Evolutionary conservation across 64 coral and sea anemone genomes (phyloP), one percentile per base, ranked within the genome.

Genomic region (Dendronephthya gigantea): DNA sequence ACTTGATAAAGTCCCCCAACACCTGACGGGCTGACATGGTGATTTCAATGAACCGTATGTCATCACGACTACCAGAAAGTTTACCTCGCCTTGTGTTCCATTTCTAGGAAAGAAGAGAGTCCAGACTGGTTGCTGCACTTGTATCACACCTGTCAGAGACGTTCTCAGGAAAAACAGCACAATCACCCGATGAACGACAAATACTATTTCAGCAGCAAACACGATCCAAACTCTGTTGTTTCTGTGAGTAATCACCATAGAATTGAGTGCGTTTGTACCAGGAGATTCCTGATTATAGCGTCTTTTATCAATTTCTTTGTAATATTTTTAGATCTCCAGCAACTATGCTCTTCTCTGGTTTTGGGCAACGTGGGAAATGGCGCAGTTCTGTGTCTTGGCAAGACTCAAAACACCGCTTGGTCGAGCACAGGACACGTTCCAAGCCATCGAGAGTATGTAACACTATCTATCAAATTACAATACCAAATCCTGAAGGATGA

Each of bases 361-460:
- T 56, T 98, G 95, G 95, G 89, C 92, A 13, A 90, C 90, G 12
- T 98, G 95, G 95, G 95, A 98, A 82, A 87, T 90, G 58, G 95
- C 95, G 35, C 95, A 98, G 75, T 98, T 98, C 48, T 98, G 92
- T 87, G 89, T 98, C 70, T 41, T 98, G 35, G 88, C 92, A 47
- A 88, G 91, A 29, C 82, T 98, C 33, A 92, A 92, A 33, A 98
- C 95, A 29, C 91, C 95, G 27, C 75, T 98, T 56, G 95, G 95
- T 10, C 91, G 95, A 83, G 95, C 95, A 25, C 95, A 98, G 52
- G 95, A 98, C 37, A 98, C 95, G 9, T 98, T 98, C 16, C 95
- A 98, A 39, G 89, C 88, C 47, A 98, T 98, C 85, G 95, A 98
- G 90, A 89, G 92, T 91, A 86, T 28, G 55, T 62, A 62, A 22